Evolutionary conservation across 2,888 invertebrate species (phyloP).

Genomic region (Idaea biselata): DNA sequence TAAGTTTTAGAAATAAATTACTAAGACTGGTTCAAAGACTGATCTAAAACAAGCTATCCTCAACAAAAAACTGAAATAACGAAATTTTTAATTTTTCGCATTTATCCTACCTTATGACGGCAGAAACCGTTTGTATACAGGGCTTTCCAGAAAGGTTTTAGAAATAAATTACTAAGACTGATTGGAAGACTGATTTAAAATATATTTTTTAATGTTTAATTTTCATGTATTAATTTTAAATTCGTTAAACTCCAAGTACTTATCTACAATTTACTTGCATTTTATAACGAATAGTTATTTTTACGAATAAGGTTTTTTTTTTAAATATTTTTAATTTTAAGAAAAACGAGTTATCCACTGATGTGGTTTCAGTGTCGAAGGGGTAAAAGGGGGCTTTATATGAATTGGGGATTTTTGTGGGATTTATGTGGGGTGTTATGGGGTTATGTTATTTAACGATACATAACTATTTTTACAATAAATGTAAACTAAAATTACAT

Average conservation of each 20-base stretch:
- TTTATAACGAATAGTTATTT: background rate
- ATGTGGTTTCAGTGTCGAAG: background rate
- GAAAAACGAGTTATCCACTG: background rate
- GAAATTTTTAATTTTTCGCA: too few species aligned
- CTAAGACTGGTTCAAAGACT: background rate
- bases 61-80: too few species aligned
- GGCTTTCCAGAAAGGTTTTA: background rate
- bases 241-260: too few species aligned
- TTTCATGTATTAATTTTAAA: too few species aligned
- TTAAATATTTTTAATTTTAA: background rate
- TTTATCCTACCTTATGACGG: too few species aligned
- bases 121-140: too few species aligned
- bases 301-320: background rate
- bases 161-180: background rate
- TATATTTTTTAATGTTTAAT: too few species aligned
- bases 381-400: conserved; percentile 5
- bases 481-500: background rate
- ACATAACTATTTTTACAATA: conserved; percentile 2
- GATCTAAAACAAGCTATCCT: too few species aligned
- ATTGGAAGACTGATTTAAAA: background rate
- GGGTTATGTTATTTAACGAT: conserved; percentile 10
- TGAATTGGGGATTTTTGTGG: conserved; percentile 16
- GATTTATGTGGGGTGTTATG: conserved; percentile 14
- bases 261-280: too few species aligned
- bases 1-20: background rate